Base-by-base conservation (phyloP, 2,888 invertebrate species). In the Caenorhabditis macrosperma region DNA sequence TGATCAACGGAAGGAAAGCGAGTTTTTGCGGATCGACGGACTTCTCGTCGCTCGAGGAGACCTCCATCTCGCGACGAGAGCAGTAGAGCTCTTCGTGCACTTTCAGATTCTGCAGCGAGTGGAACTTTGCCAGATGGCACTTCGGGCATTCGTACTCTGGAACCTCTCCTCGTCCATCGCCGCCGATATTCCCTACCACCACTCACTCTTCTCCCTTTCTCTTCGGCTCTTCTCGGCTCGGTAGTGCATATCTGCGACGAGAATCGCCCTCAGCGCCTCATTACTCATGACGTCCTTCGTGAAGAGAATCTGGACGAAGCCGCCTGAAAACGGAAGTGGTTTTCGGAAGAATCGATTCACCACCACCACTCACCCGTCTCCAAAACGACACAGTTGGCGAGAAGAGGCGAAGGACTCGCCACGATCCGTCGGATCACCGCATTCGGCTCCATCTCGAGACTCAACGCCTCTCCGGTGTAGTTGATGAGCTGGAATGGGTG, bases 81-180 rank as follows among this genome's bases (percentile, higher is more conserved):
- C 85, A 85, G 59, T 85, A 83, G 17, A 75, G 24, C 22, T 68
- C 68, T 54, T 85, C 81, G 54, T 85, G 85, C 5, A 72, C 71
- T 46, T 64, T 64, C 20, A 85, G 63, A 57, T 79, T 81, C 10
- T 82, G 57, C 1, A 74, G 55, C 5, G 63, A 68, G 55, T 66
- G 79, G 81, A 85, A 85, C 24, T 78, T 81, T n/a, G 82, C 85
- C 35, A 80, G 28, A 44, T 76, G 75, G 44, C 83, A 83, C 30
- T 63, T 75, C 2, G 76, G 22, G 33, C 85, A 85, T 6, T 69
- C 64, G 57, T 63, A 79, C 64, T 79, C 83, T 82, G 69, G n/a
- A 78, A 74, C 26, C n/a, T n/a, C n/a, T 33, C 28, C 7, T 15
- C 17, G 2, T 15, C 2, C 26, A 15, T 17, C 6, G 15, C 22